These are phyloP conservation scores for Ganaspis brasiliensis DNA, from an alignment of 2,888 invertebrate genomes.

Conservation along the genomic window DNA sequence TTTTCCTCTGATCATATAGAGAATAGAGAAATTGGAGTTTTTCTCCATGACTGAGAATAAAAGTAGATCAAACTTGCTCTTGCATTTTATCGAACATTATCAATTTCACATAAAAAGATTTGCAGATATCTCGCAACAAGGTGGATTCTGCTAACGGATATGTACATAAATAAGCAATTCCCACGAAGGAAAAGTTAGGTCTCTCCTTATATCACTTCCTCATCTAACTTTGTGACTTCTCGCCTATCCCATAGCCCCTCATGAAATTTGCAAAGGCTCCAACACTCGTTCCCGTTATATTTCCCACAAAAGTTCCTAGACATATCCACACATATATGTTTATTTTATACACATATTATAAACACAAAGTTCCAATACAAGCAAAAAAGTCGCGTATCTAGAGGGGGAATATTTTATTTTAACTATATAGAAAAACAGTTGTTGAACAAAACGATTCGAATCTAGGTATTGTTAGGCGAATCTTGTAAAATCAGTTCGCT, in stretches of 20 bases:
- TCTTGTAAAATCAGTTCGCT: too few species aligned
- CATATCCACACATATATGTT: constrained; percentile 7
- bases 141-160: constrained; percentile 35
- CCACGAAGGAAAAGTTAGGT: constrained; percentile 40
- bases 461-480: not conserved
- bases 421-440: not conserved
- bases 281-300: constrained; percentile 31
- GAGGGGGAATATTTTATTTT: constrained; percentile 1
- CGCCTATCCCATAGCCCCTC: constrained; percentile 38
- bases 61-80: not conserved
- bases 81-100: constrained; percentile 19
- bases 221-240: constrained; percentile 44
- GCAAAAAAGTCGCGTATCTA: not conserved
- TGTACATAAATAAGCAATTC: constrained; percentile 44
- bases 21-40: too few species aligned
- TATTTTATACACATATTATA: not conserved
- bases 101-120: constrained; percentile 36
- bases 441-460: not conserved
- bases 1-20: too few species aligned
- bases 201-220: constrained; percentile 42
- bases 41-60: not conserved
- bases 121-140: constrained; percentile 26
- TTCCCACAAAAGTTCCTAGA: constrained; percentile 36
- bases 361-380: not conserved
- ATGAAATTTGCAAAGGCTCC: constrained; percentile 41